Conservation (phyloP, 1,140 invertebrate species). For the Lutraria rhynchaena region DNA sequence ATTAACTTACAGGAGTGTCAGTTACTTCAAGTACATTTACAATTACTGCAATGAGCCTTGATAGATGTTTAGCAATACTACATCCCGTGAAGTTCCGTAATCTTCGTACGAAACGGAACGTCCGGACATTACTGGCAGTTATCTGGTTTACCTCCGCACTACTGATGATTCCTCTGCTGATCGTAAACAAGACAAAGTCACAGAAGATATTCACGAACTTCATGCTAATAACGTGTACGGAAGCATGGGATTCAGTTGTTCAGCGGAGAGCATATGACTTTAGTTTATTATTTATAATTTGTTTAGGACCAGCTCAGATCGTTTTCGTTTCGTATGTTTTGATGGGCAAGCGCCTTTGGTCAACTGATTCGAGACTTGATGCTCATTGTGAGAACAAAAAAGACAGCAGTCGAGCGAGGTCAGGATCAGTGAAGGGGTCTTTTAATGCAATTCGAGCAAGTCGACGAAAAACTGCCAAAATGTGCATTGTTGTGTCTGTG, state of each 20-base stretch:
- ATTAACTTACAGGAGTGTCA: slow-evolving; percentile 85
- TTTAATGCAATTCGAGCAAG: slow-evolving; percentile 86
- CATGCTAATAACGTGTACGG: slow-evolving; percentile 83
- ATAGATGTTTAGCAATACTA: slow-evolving; percentile 89
- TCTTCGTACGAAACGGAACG: slow-evolving; percentile 85
- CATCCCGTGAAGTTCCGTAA: slow-evolving; percentile 87
- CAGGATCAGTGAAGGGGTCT: slow-evolving; percentile 48
- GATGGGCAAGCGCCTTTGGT: slow-evolving; percentile 88
- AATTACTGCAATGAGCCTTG: slow-evolving; percentile 90
- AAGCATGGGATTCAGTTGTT: slow-evolving; percentile 77
- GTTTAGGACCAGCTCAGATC: slow-evolving; percentile 86
- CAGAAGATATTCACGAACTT: slow-evolving; percentile 61
- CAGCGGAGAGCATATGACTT: slow-evolving; percentile 84
- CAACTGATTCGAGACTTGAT: slow-evolving; percentile 85
- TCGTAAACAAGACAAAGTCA: slow-evolving; percentile 80
- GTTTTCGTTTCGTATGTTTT: slow-evolving; percentile 89
- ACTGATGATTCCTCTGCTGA: slow-evolving; percentile 87
- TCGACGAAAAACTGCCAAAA: slow-evolving; percentile 93
- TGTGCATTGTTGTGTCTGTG: slow-evolving; percentile 95
- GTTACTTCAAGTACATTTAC: slow-evolving; percentile 90
- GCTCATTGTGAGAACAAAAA: slow-evolving; percentile 76
- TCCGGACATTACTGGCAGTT: slow-evolving; percentile 82
- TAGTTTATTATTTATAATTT: slow-evolving; percentile 87
- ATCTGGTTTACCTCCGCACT: slow-evolving; percentile 87
- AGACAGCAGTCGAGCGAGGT: background rate